Base-by-base conservation (phyloP, 2,113 vertebrate species). In the Sceloporus undulatus region DNA sequence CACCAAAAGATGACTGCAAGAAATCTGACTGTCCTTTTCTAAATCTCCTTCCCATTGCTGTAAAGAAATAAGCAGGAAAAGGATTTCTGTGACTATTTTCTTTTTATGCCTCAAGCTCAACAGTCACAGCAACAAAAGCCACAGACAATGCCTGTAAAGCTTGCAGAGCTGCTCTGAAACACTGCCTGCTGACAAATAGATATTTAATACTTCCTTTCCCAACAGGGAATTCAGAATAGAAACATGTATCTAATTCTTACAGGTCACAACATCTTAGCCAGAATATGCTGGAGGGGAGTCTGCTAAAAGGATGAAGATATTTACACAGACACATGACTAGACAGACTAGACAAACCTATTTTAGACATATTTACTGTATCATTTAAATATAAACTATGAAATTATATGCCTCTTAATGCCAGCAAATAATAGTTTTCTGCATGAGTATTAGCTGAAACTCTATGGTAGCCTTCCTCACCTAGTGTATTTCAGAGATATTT, bases 91-190 rank as follows among this genome's bases (percentile, higher is more conserved):
- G 1, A 4, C 0, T 0, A 25, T 73, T 90, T 34, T 87, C 42
- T 21, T 85, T 52, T 86, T 84, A 88, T 82, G 29, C 18, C 7
- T 73, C 74, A 59, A 87, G 1, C 54, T 78, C 13, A 2, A 68
- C 13, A 21, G 3, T 4, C 10, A 21, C 4, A 34, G 62, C n/a
- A 42, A 0, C 0, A 0, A 16, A 14, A n/a, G 21, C 1, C 0
- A 0, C 3, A 11, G 10, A 23, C 25, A 34, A 3, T 0, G 6
- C 29, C 3, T 0, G 5, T 5, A 42, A 21, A 82, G 27, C 14
- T 19, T 75, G 80, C 1, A 2, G 18, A 10, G n/a, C 40, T 23
- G 0, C 6, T 54, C 56, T 87, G 78, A 88, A 77, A 54, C 2
- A 9, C 62, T 4, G 10, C 3, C 3, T 21, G 2, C 23, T 2